Conservation (phyloP, 35 echinoderm and acorn worm genomes). For the Lytechinus variegatus region DNA sequence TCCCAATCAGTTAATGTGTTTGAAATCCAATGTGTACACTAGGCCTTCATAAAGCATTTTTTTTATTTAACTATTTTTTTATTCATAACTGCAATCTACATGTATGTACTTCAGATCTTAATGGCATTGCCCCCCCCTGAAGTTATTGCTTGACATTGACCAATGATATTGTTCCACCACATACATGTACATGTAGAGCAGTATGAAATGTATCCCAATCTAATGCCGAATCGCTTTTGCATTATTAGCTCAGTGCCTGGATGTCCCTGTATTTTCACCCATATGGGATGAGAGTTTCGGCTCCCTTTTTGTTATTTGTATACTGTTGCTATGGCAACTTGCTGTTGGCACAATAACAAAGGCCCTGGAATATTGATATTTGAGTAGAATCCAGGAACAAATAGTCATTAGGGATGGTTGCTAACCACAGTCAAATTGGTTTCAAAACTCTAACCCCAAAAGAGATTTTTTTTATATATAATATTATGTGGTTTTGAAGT, state of each 20-base stretch:
- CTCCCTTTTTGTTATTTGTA: not conserved
- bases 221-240: not conserved
- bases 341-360: slow-evolving; percentile 18
- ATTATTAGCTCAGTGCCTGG: not conserved
- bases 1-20: too few relatives aligned
- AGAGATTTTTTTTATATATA: not conserved
- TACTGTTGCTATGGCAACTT: not conserved
- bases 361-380: not conserved
- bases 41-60: too few relatives aligned
- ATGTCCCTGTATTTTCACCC: not conserved
- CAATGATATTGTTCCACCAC: not conserved
- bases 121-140: not conserved
- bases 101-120: not conserved
- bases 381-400: slow-evolving; percentile 11
- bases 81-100: too few relatives aligned
- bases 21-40: too few relatives aligned
- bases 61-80: too few relatives aligned
- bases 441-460: not conserved
- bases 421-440: slow-evolving; percentile 3
- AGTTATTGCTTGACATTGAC: not conserved
- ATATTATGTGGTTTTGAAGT: not conserved
- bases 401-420: slow-evolving; percentile 18
- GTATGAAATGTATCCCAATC: not conserved
- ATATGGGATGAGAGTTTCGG: not conserved
- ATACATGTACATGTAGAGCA: not conserved